Conservation (phyloP, 1,140 invertebrate species). For the Batillaria attramentaria region DNA sequence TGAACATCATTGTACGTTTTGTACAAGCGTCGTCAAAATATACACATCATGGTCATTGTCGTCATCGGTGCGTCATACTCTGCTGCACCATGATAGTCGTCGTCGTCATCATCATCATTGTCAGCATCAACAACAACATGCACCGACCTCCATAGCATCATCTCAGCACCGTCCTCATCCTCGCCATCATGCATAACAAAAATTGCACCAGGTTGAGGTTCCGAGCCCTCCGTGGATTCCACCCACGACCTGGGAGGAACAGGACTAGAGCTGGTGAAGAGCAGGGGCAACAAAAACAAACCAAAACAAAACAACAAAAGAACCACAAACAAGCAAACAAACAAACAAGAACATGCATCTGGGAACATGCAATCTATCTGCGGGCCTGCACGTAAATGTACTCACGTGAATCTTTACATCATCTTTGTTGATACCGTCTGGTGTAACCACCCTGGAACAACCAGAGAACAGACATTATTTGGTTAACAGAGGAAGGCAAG, state of each 20-base stretch:
- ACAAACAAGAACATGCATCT: background rate
- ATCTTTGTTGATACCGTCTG: slow-evolving; percentile 20
- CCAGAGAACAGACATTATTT: no score
- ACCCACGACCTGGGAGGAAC: background rate
- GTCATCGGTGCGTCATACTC: no score
- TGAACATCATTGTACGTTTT: no score
- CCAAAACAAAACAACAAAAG: background rate
- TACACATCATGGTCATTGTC: no score
- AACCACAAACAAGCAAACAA: background rate
- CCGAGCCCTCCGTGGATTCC: background rate
- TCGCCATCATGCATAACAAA: no score
- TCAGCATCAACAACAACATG: no score
- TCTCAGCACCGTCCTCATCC: background rate
- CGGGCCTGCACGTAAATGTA: background rate
- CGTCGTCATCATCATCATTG: background rate
- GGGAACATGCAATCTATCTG: no score
- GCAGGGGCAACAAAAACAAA: background rate
- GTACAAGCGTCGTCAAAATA: background rate
- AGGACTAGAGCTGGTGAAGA: no score
- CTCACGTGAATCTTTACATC: slow-evolving; percentile 1
- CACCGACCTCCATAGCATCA: no score
- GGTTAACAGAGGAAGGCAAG: no score
- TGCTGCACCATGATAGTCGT: no score
- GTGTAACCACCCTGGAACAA: background rate
- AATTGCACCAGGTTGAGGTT: background rate